Evolutionary conservation across 2,113 vertebrate genomes (phyloP).

Genomic region (Nipponia nippon): DNA sequence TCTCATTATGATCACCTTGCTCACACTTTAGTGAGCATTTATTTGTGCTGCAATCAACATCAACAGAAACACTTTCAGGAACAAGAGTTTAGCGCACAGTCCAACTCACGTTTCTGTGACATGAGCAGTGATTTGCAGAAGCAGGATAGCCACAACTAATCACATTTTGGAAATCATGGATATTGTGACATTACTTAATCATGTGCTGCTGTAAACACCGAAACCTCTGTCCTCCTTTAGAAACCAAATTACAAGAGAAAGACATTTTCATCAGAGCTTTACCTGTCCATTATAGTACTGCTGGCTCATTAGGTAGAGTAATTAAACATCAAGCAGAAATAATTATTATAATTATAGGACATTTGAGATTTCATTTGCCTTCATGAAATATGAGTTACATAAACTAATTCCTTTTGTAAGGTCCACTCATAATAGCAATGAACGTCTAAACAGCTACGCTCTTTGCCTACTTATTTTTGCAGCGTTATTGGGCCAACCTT

Average conservation of each 20-base stretch:
- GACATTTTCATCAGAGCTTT: neutral
- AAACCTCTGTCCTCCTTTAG: neutral
- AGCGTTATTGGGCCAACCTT: slow-evolving; percentile 1
- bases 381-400: slow-evolving; percentile 30
- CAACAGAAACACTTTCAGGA: neutral
- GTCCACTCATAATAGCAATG: neutral
- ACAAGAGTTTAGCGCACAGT: neutral
- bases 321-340: slow-evolving; percentile 63
- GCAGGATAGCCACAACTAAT: neutral
- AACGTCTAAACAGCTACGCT: neutral
- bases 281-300: slow-evolving; percentile 33
- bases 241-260: neutral
- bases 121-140: neutral
- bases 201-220: neutral
- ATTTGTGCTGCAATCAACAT: neutral
- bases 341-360: slow-evolving; percentile 60
- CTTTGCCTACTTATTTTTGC: slow-evolving; percentile 37
- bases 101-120: neutral
- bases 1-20: neutral
- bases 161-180: neutral
- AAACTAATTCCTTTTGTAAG: slow-evolving; percentile 32
- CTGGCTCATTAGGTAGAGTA: slow-evolving; percentile 47
- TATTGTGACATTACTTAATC: neutral
- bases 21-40: neutral
- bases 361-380: slow-evolving; percentile 49